Percentiles rank a stretch among this genome's conserved stretches.
phyloP scores from a whole-genome alignment of 2,113 vertebrate species.

The Heliornis fulica region DNA sequence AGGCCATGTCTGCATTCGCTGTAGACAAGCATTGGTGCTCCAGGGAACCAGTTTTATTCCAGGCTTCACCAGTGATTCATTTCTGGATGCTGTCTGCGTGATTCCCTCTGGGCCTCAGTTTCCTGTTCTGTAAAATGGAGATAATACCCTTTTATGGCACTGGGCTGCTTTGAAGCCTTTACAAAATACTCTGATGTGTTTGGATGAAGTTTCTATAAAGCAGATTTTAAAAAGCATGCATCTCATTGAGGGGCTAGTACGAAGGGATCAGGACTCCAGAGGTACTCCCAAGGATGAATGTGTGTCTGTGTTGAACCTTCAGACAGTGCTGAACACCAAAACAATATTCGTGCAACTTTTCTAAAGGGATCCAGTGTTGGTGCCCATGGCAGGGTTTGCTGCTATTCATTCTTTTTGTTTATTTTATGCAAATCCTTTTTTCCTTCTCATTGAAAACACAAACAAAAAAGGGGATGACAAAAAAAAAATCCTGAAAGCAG shows the following conservation, averaged over 20 bases:
- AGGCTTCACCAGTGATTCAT: slow-evolving; percentile 21
- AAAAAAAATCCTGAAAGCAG: slow-evolving; percentile 14
- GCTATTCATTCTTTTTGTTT: slow-evolving; percentile 62
- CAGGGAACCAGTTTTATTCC: slow-evolving; percentile 23
- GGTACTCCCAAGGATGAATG: slow-evolving; percentile 22
- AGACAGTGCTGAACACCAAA: slow-evolving; percentile 32
- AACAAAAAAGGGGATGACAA: neutral
- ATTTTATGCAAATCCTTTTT: slow-evolving; percentile 62
- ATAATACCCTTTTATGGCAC: slow-evolving; percentile 39
- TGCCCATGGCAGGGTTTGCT: slow-evolving; percentile 19
- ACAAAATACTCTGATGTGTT: slow-evolving; percentile 28
- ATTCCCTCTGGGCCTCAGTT: slow-evolving; percentile 37
- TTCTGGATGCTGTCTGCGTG: neutral
- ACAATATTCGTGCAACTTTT: slow-evolving; percentile 30
- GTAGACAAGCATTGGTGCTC: neutral
- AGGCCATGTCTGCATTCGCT: neutral
- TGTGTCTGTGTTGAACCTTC: neutral
- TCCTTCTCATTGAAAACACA: slow-evolving; percentile 39
- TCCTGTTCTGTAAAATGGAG: slow-evolving; percentile 54
- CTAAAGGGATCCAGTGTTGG: slow-evolving; percentile 46
- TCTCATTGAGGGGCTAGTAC: slow-evolving; percentile 1
- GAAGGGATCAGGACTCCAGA: neutral
- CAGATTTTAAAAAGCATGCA: slow-evolving; percentile 18
- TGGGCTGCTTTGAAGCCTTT: slow-evolving; percentile 46
- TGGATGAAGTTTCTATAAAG: slow-evolving; percentile 33